Evolutionary conservation across 2,888 invertebrate species (phyloP).

Genomic region (Philereme transversata): DNA sequence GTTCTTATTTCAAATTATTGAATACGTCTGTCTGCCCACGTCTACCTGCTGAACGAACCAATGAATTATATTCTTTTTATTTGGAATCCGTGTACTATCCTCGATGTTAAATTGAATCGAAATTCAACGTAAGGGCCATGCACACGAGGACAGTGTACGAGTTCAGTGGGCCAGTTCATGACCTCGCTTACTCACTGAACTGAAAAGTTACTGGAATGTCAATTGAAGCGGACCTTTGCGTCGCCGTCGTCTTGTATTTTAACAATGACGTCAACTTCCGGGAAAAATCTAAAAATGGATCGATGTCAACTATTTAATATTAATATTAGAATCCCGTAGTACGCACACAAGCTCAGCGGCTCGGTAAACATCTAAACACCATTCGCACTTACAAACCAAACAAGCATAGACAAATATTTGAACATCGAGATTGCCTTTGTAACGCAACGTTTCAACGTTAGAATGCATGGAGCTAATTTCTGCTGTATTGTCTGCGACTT

Average conservation of each 20-base stretch:
- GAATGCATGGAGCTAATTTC: conserved; percentile 56
- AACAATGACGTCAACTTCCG: conserved; percentile 39
- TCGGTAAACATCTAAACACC: conserved; percentile 80
- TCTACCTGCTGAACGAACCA: conserved; percentile 72
- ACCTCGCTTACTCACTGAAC: too few relatives aligned
- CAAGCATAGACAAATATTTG: conserved; percentile 80
- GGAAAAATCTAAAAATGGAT: conserved; percentile 50
- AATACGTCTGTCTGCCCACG: conserved; percentile 80
- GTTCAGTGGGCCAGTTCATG: too few relatives aligned
- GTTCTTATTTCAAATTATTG: conserved; percentile 82
- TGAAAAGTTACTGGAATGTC: too few relatives aligned
- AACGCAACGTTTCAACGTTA: conserved; percentile 57
- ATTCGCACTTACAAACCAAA: conserved; percentile 83
- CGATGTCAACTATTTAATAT: conserved; percentile 74
- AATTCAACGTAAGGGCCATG: conserved; percentile 13
- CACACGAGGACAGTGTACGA: too few relatives aligned
- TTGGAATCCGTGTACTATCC: conserved; percentile 63
- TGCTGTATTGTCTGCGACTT: conserved; percentile 50
- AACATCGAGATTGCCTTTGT: conserved; percentile 70
- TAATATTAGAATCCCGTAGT: conserved; percentile 65
- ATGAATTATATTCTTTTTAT: conserved; percentile 64
- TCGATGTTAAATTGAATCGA: conserved; percentile 50
- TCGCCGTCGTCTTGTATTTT: conserved; percentile 6
- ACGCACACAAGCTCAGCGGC: conserved; percentile 75
- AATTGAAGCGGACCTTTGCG: too few relatives aligned